Conservation (phyloP, 2,888 invertebrate genomes). For the Ypsolopha sequella region DNA sequence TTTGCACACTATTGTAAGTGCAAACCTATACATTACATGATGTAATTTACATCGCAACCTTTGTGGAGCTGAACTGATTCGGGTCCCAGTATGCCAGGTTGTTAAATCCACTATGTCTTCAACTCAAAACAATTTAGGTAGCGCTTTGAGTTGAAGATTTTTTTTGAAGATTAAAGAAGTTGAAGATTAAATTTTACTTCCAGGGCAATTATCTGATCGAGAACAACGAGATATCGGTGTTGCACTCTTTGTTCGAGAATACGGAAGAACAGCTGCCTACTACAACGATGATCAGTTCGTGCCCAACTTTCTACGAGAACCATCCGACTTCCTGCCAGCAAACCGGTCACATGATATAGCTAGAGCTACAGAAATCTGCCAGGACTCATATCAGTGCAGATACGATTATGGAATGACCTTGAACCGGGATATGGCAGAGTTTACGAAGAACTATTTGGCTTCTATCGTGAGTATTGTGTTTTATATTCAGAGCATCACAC, state of each 20-base stretch:
- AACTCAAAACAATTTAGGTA: too few relatives aligned
- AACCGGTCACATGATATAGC: slow-evolving; percentile 77
- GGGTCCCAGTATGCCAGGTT: too few relatives aligned
- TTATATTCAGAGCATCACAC: neutral
- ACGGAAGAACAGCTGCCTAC: slow-evolving; percentile 83
- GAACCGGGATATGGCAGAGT: slow-evolving; percentile 87
- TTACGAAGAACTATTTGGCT: slow-evolving; percentile 86
- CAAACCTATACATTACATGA: neutral
- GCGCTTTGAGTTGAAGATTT: too few relatives aligned
- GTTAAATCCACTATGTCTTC: too few relatives aligned
- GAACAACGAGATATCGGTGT: slow-evolving; percentile 79
- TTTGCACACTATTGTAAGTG: slow-evolving; percentile 82
- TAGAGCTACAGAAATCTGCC: slow-evolving; percentile 79
- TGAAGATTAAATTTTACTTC: slow-evolving; percentile 5
- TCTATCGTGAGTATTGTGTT: slow-evolving; percentile 50
- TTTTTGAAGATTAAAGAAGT: too few relatives aligned
- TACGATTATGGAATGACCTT: slow-evolving; percentile 91
- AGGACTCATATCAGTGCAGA: slow-evolving; percentile 86
- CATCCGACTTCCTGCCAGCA: slow-evolving; percentile 78
- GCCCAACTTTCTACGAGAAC: slow-evolving; percentile 79
- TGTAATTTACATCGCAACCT: too few relatives aligned
- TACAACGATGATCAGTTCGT: slow-evolving; percentile 83
- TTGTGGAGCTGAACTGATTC: too few relatives aligned
- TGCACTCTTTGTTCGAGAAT: slow-evolving; percentile 83
- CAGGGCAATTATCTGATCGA: slow-evolving; percentile 86